These are phyloP conservation scores for Orius laevigatus DNA, from an alignment of 1,140 invertebrate genomes.

Conservation along the genomic window DNA sequence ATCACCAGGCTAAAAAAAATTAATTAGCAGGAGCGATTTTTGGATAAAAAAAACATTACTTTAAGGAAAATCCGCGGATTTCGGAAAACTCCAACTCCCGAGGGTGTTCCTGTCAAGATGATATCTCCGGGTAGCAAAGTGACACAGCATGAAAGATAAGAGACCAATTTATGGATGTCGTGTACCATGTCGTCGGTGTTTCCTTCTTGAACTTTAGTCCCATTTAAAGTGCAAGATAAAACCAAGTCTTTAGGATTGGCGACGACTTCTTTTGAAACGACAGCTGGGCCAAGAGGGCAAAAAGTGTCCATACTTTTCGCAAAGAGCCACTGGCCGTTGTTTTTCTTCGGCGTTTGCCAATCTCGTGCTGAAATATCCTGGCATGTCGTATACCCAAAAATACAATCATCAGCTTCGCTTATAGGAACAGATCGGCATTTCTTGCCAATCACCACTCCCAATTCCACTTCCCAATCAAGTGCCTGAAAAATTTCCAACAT, in stretches of 20 bases:
- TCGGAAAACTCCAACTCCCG: constrained; percentile 63
- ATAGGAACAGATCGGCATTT: constrained; percentile 48
- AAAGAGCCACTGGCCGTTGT: constrained; percentile 71
- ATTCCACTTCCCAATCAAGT: constrained; percentile 81
- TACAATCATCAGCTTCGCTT: constrained; percentile 51
- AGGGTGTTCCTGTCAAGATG: constrained; percentile 75
- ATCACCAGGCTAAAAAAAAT: constrained; percentile 42
- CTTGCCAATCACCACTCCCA: constrained; percentile 73
- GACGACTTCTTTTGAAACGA: constrained; percentile 60
- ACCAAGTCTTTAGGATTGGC: constrained; percentile 52
- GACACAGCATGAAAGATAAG: constrained; percentile 54
- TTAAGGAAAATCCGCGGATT: constrained; percentile 65
- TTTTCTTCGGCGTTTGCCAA: constrained; percentile 67
- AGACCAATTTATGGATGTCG: constrained; percentile 59
- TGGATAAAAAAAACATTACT: constrained; percentile 25
- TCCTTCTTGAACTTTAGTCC: constrained; percentile 59
- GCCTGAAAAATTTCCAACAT: constrained; percentile 25
- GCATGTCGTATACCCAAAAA: constrained; percentile 74
- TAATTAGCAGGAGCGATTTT: background rate
- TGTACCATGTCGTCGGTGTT: constrained; percentile 68
- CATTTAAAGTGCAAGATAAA: constrained; percentile 61
- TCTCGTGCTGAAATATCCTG: constrained; percentile 68
- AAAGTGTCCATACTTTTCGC: constrained; percentile 72
- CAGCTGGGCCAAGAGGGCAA: constrained; percentile 59
- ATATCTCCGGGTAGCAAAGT: constrained; percentile 74